Conservation (phyloP, 2,888 invertebrate species). For the Mimachlamys varia region DNA sequence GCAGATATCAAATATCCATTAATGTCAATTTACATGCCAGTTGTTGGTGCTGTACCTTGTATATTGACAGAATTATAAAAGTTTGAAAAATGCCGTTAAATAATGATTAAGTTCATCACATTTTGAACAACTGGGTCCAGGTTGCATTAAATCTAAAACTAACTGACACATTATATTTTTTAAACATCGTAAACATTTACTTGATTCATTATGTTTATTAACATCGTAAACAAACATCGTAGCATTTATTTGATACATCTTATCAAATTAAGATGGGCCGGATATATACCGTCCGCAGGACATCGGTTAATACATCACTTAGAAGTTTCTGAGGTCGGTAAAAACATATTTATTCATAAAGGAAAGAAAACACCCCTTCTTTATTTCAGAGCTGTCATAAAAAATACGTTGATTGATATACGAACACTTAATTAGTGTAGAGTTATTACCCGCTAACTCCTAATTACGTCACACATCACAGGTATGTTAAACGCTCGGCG, state of each 20-base stretch:
- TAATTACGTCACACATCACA: background rate
- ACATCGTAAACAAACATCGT: no score
- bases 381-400: background rate
- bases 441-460: background rate
- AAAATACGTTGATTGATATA: background rate
- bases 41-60: no score
- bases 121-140: no score
- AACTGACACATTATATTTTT: no score
- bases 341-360: background rate
- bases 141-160: no score
- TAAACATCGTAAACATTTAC: no score
- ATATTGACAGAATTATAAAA: no score
- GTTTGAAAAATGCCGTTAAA: no score
- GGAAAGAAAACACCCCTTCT: background rate
- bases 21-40: no score
- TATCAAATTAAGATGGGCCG: background rate
- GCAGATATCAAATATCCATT: no score
- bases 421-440: background rate
- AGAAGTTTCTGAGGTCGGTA: background rate
- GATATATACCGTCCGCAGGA: background rate
- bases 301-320: background rate
- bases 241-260: background rate
- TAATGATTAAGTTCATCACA: no score
- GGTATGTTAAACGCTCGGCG: background rate
- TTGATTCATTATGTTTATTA: no score